Base-by-base conservation (phyloP, 2,888 invertebrate species). In the Furcula furcula region DNA sequence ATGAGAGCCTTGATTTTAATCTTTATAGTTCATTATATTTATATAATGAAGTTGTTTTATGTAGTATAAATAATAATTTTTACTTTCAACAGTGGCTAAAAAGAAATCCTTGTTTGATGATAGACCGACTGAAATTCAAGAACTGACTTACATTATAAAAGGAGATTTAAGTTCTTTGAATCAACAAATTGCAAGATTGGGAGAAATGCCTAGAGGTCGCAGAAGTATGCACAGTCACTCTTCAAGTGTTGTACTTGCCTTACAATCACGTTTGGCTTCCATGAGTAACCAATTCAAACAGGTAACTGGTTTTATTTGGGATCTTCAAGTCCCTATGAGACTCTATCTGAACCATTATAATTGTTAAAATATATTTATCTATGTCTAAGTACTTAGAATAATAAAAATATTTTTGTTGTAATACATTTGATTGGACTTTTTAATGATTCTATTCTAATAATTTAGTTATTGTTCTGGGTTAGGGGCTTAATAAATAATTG, bases 231-330 rank as follows among this genome's bases (percentile, higher is more conserved):
- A 96, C 56, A 95, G 96, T 50, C 97, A 97, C 91, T 96, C 97
- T 36, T 97, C 95, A 28, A 97, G 96, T 73, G 97, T 98, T 46
- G 98, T 98, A 5, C 91, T 98, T 41, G 95, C 97, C 3, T 82
- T 97, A 40, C 97, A 97, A 88, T 98, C 98, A 1, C 95, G 98
- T 76, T 88, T 99, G 55, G 99, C 98, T 18, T 94, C 94, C 45
- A 98, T 99, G 96, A 98, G 98, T 28, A 97, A 96, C 48, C 97
- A 98, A 69, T 99, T 99, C 76, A 98, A 99, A 85, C 96, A 95
- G 88, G 89, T 89, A 65, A 5, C 26, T 7, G 11, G 16, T 13
- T 34, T 38, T 14, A 6, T n/a, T n/a, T n/a, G n/a, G n/a, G n/a
- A n/a, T n/a, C n/a, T n/a, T n/a, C n/a, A n/a, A n/a, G n/a, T n/a